These are phyloP conservation scores for Agrochola macilenta DNA, from an alignment of 2,888 invertebrate genomes.

Conservation along the genomic window DNA sequence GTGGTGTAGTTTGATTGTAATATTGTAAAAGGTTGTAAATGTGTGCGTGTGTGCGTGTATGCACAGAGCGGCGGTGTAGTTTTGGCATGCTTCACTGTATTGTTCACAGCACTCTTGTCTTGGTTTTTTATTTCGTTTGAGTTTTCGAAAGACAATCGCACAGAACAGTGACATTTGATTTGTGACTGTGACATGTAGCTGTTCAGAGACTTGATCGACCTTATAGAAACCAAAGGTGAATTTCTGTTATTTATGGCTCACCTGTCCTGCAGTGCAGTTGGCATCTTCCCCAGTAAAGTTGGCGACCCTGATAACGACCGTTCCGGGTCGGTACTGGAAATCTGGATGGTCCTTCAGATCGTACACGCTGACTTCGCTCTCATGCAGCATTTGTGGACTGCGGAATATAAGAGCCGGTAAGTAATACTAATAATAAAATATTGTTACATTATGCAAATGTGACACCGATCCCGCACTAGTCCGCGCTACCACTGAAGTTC, in stretches of 20 bases:
- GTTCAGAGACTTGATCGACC: background rate
- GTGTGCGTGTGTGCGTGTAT: too few relatives aligned
- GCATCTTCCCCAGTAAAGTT: constrained; percentile 94
- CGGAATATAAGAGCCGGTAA: constrained; percentile 17
- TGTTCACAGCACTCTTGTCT: too few relatives aligned
- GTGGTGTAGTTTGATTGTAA: too few relatives aligned
- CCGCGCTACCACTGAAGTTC: too few relatives aligned
- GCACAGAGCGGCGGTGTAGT: too few relatives aligned
- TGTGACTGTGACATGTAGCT: background rate
- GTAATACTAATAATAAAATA: background rate
- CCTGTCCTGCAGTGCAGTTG: constrained; percentile 96
- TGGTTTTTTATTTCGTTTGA: too few relatives aligned
- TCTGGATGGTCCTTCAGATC: constrained; percentile 98
- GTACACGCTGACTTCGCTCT: constrained; percentile 97
- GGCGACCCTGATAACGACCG: constrained; percentile 96
- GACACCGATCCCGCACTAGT: background rate
- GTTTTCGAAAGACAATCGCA: background rate
- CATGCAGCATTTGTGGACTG: constrained; percentile 93
- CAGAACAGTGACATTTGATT: background rate
- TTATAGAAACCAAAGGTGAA: background rate
- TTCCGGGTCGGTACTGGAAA: constrained; percentile 97
- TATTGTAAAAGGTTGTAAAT: too few relatives aligned
- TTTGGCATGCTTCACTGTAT: too few relatives aligned
- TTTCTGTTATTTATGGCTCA: constrained; percentile 74
- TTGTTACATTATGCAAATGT: background rate